Evolutionary conservation across 2,888 invertebrate genomes (phyloP).

Genomic region (Panzeria rudis): DNA sequence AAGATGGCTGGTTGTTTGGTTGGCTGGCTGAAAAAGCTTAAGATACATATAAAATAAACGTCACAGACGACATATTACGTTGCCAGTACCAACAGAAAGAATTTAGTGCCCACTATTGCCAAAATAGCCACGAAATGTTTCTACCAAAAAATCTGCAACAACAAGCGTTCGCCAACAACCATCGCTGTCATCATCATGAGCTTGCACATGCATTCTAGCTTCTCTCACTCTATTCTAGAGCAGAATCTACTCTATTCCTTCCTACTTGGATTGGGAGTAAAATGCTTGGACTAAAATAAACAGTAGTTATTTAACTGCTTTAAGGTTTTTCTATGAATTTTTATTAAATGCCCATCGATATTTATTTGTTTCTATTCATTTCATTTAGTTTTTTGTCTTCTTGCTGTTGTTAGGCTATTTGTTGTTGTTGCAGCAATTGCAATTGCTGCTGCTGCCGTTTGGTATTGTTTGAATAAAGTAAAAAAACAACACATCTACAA

Average conservation of each 20-base stretch:
- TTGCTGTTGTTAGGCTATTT: constrained; percentile 11
- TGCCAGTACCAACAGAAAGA: constrained; percentile 75
- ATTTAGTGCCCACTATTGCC: constrained; percentile 77
- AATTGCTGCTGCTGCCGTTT: constrained; percentile 69
- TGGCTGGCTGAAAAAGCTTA: constrained; percentile 49
- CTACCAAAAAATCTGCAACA: constrained; percentile 29
- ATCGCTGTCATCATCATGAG: constrained; percentile 34
- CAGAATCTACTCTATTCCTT: not conserved
- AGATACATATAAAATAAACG: constrained; percentile 77
- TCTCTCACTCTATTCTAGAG: constrained; percentile 9
- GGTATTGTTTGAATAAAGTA: constrained; percentile 63
- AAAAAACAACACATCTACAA: constrained; percentile 50
- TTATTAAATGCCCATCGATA: constrained; percentile 73
- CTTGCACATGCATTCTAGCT: constrained; percentile 28
- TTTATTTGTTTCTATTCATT: constrained; percentile 56
- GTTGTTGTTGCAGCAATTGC: constrained; percentile 41
- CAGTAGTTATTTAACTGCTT: constrained; percentile 72
- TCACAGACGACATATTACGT: constrained; percentile 82
- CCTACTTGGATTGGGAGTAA: constrained; percentile 43
- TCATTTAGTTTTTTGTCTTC: not conserved
- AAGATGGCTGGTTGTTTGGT: constrained; percentile 54
- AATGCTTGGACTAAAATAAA: constrained; percentile 61
- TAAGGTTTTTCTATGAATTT: constrained; percentile 71
- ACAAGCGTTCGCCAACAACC: constrained; percentile 22
- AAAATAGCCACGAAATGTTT: constrained; percentile 66